Base-by-base conservation (phyloP, 2,113 vertebrate genomes). In the Cepphus grylle region DNA sequence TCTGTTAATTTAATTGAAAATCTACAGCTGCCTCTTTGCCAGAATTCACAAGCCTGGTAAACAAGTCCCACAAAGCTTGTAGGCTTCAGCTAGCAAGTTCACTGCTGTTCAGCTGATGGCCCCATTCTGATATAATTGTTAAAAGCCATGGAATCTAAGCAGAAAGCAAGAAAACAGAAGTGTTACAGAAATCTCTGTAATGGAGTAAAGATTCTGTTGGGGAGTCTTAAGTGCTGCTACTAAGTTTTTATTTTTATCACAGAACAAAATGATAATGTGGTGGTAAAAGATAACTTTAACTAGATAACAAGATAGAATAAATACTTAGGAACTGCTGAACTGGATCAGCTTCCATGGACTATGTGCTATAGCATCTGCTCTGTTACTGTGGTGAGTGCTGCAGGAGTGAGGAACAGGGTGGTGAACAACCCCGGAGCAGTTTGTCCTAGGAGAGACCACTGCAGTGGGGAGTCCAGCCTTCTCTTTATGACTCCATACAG, bases 1-100 rank as follows among this genome's bases (percentile, higher is more conserved):
- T 84, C 72, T 72, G 74, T 81, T 79, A 85, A 73, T 77, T 91
- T 73, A 80, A 76, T 80, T 86, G 61, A 89, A 96, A 95, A 79
- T 36, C 76, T 88, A 40, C 27, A 61, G 63, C 61, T 86, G 15
- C 67, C 22, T 71, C 22, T 81, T 87, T 94, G 63, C 81, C 70
- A 79, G 65, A 73, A 92, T 55, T 86, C 71, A 53, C 15, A 78
- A 84, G 27, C 43, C 47, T 79, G 23, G 59, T 79, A 95, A 95
- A 96, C 77, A 95, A 86, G 36, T 79, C 49, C 8, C 43, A 65
- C 62, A 81, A 89, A 91, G 40, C 53, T 84, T 70, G 23, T 61
- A 93, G 74, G 53, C 79, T 95, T 85, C 87, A 91, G 56, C 34
- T 85, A 89, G 53, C 12, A 78, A 69, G 61, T 69, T 72, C 73